phyloP scores from a whole-genome alignment of 2,888 invertebrate genomes.

The Alitta virens region DNA sequence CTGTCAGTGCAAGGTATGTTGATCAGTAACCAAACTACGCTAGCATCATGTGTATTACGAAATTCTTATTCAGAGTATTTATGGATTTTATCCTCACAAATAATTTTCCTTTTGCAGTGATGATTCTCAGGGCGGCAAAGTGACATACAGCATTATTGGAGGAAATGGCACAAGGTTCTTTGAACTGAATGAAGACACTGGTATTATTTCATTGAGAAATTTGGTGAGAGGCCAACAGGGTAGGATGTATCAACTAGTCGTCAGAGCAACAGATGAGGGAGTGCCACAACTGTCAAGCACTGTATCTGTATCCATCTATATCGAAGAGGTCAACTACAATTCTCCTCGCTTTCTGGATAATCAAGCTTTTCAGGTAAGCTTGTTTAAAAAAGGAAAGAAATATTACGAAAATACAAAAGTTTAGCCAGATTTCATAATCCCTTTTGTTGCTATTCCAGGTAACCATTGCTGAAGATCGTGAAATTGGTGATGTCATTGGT shows the following conservation, averaged over 20 bases:
- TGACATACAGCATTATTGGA: conserved; percentile 22
- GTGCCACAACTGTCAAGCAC: conserved; percentile 82
- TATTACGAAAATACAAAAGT: too few relatives aligned
- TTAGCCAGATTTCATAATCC: conserved; percentile 65
- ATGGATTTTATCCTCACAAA: too few relatives aligned
- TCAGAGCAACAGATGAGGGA: conserved; percentile 82
- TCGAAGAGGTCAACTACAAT: conserved; percentile 78
- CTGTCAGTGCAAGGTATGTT: conserved; percentile 59
- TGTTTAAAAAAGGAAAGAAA: too few relatives aligned
- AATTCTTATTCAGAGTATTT: too few relatives aligned
- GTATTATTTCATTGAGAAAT: conserved; percentile 73
- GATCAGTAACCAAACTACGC: too few relatives aligned
- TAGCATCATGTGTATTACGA: too few relatives aligned
- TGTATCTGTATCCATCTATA: conserved; percentile 61
- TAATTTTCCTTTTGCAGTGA: conserved; percentile 47
- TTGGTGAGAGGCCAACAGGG: conserved; percentile 59
- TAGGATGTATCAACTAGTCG: conserved; percentile 66
- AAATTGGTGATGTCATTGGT: conserved; percentile 84
- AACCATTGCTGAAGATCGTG: conserved; percentile 79
- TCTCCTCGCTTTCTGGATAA: conserved; percentile 62
- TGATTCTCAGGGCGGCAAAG: conserved; percentile 42
- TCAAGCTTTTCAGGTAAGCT: too few relatives aligned
- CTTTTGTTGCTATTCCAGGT: too few relatives aligned
- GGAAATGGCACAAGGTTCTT: conserved; percentile 80
- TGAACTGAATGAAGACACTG: conserved; percentile 67